Base-by-base conservation (phyloP, 2,888 invertebrate species). In the Crossocerus cetratus region DNA sequence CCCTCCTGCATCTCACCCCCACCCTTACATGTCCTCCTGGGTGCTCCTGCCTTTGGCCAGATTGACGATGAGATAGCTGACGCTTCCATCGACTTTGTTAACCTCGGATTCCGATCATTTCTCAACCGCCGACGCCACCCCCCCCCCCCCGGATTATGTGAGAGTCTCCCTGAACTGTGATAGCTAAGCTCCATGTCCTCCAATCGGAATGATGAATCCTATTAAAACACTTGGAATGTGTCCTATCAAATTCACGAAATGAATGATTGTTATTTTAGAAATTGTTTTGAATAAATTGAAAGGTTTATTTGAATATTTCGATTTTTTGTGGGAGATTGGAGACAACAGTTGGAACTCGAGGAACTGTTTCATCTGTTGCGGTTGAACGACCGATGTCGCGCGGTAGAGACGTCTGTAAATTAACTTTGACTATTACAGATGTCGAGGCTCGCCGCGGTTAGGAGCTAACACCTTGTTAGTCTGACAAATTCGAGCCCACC, bases 401-500 rank as follows among this genome's bases (percentile, higher is more conserved):
- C 77, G 62, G 67, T 74, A 74, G 77, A 79, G 81, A 67, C 77
- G 66, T 69, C 69, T 81, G 78, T 71, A 87, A 87, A 87, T 88
- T 87, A 87, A 86, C 87, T 87, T 86, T 86, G 84, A 87, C 86
- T 82, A 84, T 88, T 87, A 87, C 87, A 86, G 85, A 87, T 88
- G 88, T 88, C 83, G 86, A 84, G 87, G 84, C 80, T 78, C 71
- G 77, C 84, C 87, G 79, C 84, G 82, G 83, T 69, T 83, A 85
- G 83, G 85, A 88, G 86, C 86, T 84, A 88, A 87, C 87, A 88
- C 87, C 87, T 88, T 88, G 88, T 89, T 89, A 88, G 88, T 84
- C 82, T 86, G 88, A 88, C 87, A 89, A 89, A 89, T 88, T 86
- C 82, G 80, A 80, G 81, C 84, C 85, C 83, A 87, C 83, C 84